These are phyloP conservation scores for Cecidostiba fungosa DNA, from an alignment of 2,888 invertebrate species.

Conservation along the genomic window DNA sequence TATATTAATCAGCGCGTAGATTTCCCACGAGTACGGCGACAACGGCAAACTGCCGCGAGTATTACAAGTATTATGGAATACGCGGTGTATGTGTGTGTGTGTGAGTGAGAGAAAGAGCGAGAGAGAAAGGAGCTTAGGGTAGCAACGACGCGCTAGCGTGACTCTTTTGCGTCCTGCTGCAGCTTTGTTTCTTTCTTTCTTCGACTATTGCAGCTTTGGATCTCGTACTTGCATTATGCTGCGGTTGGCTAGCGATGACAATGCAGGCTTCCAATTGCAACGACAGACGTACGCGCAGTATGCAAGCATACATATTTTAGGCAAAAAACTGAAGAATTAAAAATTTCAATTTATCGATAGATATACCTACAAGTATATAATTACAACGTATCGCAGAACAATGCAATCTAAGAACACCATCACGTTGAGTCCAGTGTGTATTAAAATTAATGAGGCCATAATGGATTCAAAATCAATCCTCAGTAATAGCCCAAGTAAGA, in stretches of 20 bases:
- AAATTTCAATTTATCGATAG: too few relatives aligned
- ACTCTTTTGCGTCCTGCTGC: conserved; percentile 37
- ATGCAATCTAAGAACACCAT: too few relatives aligned
- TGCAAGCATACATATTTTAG: too few relatives aligned
- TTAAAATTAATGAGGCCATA: not conserved
- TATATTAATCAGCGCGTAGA: conserved; percentile 62
- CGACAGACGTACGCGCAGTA: not conserved
- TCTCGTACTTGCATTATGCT: not conserved
- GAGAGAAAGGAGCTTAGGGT: conserved; percentile 31
- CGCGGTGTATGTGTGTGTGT: too few relatives aligned
- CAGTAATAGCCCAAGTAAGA: not conserved
- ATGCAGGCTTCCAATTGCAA: conserved; percentile 6
- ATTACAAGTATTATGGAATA: conserved; percentile 11
- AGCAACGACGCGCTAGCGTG: conserved; percentile 42
- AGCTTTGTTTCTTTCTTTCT: conserved; percentile 21
- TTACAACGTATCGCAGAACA: too few relatives aligned
- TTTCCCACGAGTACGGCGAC: conserved; percentile 61
- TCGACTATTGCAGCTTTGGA: conserved; percentile 21
- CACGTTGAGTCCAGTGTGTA: too few relatives aligned
- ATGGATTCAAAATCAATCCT: not conserved
- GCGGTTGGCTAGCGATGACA: conserved; percentile 11
- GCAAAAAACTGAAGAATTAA: too few relatives aligned
- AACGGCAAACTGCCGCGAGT: conserved; percentile 25
- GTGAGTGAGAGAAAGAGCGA: not conserved
- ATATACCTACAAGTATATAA: too few relatives aligned